These are phyloP conservation scores for Magallana angulata DNA, from an alignment of 1,140 invertebrate species.

Conservation along the genomic window DNA sequence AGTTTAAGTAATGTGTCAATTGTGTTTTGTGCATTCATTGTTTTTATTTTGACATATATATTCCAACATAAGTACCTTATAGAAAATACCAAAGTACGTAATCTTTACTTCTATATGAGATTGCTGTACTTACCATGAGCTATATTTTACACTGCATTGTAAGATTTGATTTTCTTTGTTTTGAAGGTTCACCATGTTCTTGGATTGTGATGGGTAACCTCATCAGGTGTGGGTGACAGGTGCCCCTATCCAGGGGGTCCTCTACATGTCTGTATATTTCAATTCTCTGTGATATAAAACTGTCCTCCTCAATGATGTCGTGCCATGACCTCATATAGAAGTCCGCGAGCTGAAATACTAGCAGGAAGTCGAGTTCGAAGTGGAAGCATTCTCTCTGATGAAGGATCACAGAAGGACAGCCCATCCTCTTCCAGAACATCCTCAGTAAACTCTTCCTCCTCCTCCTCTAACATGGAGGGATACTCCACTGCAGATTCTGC, in stretches of 20 bases:
- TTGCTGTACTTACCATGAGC: too few species aligned
- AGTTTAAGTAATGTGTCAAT: too few species aligned
- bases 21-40: too few species aligned
- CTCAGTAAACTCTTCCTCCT: neutral
- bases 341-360: slow-evolving; percentile 62
- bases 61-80: too few species aligned
- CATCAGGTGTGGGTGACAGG: slow-evolving; percentile 7
- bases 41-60: too few species aligned
- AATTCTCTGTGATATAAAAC: slow-evolving; percentile 16
- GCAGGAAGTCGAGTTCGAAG: slow-evolving; percentile 64
- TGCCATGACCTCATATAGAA: slow-evolving; percentile 30
- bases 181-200: neutral
- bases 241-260: neutral
- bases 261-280: slow-evolving; percentile 1
- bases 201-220: neutral
- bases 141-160: too few species aligned
- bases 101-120: too few species aligned
- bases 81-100: too few species aligned
- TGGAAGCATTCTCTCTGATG: slow-evolving; percentile 58
- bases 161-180: neutral
- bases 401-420: slow-evolving; percentile 46
- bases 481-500: slow-evolving; percentile 33
- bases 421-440: slow-evolving; percentile 11
- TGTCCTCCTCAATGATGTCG: slow-evolving; percentile 5
- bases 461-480: slow-evolving; percentile 31